Percentiles rank a stretch among this genome's conserved stretches.
Conservation (phyloP, 2,797 vertebrate species). For the Galagoides demidoff region DNA sequence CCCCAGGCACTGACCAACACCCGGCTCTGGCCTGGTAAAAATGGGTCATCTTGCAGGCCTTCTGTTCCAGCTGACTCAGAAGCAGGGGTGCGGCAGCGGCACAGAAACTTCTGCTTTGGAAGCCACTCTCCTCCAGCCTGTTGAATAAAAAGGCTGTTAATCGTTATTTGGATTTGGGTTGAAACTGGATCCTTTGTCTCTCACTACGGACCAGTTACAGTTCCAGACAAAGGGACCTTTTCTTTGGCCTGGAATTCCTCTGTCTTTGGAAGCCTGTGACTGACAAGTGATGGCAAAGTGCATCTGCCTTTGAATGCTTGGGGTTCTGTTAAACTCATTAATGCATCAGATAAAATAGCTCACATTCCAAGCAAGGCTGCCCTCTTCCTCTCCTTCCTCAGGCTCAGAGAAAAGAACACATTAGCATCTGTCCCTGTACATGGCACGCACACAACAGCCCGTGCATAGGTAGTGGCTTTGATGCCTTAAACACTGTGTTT, state of each 20-base stretch:
- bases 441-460: constrained; percentile 68
- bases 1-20: background rate
- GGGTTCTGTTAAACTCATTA: constrained; percentile 87
- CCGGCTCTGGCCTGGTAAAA: background rate
- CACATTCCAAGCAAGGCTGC: constrained; percentile 87
- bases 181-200: constrained; percentile 88
- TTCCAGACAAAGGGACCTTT: constrained; percentile 87
- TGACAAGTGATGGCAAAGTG: constrained; percentile 89
- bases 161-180: constrained; percentile 87
- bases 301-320: constrained; percentile 87
- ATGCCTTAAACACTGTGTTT: constrained; percentile 60
- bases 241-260: constrained; percentile 86
- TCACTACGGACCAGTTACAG: constrained; percentile 86
- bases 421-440: constrained; percentile 84
- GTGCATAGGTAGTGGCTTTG: constrained; percentile 70
- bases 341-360: constrained; percentile 90
- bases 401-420: constrained; percentile 77
- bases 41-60: background rate
- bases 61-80: constrained; percentile 50
- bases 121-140: constrained; percentile 49
- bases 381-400: constrained; percentile 83
- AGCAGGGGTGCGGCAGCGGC: constrained; percentile 60
- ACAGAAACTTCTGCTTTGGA: constrained; percentile 52
- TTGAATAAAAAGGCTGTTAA: constrained; percentile 85
- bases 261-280: constrained; percentile 86